Evolutionary conservation across 1,140 invertebrate genomes (phyloP).

Genomic region (Drosophila parabipectinata): DNA sequence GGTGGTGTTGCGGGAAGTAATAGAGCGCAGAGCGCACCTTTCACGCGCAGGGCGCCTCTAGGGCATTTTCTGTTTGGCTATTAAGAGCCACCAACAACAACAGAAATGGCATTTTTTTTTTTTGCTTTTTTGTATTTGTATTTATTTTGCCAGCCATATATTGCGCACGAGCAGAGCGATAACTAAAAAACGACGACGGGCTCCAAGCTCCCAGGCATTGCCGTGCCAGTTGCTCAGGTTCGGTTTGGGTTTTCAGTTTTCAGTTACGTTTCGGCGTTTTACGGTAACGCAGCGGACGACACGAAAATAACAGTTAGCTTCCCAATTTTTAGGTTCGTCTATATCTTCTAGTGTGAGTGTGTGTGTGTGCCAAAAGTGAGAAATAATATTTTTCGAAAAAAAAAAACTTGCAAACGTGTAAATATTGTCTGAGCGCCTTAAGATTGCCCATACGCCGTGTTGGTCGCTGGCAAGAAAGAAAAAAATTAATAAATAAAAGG

Average conservation of each 20-base stretch:
- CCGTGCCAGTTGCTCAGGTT: constrained; percentile 63
- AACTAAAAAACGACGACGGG: constrained; percentile 42
- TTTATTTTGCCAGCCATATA: constrained; percentile 58
- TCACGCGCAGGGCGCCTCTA: constrained; percentile 58
- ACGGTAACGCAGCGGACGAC: constrained; percentile 75
- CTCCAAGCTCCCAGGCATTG: constrained; percentile 36
- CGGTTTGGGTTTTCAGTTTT: constrained; percentile 62
- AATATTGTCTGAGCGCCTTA: constrained; percentile 60
- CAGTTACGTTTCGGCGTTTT: constrained; percentile 82
- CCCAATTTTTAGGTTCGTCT: constrained; percentile 38
- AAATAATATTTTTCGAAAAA: constrained; percentile 16
- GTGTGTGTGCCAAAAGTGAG: constrained; percentile 23
- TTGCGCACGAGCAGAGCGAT: constrained; percentile 78
- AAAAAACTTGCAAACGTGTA: constrained; percentile 65
- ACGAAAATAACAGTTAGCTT: constrained; percentile 46
- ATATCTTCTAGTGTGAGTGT: constrained; percentile 37
- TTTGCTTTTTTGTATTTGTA: constrained; percentile 38
- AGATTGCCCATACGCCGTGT: constrained; percentile 69
- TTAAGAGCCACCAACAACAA: constrained; percentile 58
- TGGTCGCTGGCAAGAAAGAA: constrained; percentile 8
- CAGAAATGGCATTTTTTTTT: not conserved
- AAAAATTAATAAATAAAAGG: constrained; percentile 4
- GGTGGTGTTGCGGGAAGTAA: constrained; percentile 8
- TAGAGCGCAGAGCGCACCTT: constrained; percentile 55
- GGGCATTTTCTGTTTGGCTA: constrained; percentile 68